Percentiles rank a stretch among this genome's conserved stretches.
Conservation (phyloP, 2,113 vertebrate genomes). For the Argyrosomus japonicus region DNA sequence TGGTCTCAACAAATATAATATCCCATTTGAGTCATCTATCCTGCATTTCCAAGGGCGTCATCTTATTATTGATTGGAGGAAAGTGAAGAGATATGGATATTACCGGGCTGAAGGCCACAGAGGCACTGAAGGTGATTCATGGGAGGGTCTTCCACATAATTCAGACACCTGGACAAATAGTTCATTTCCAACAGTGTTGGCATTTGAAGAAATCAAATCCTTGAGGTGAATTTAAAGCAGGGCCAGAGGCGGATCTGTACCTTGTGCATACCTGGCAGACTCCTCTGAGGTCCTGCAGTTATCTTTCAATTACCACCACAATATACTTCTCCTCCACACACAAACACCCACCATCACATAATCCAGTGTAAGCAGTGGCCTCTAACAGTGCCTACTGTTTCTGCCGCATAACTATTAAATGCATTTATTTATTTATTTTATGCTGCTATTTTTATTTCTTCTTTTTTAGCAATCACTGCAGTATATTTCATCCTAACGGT, state of each 20-base stretch:
- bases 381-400: constrained; percentile 26
- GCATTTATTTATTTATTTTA: not conserved
- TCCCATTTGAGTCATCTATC: constrained; percentile 71
- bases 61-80: constrained; percentile 81
- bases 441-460: not conserved
- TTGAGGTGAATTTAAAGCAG: constrained; percentile 78
- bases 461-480: constrained; percentile 34
- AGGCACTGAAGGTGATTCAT: constrained; percentile 78
- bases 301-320: constrained; percentile 74
- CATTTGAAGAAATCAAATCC: constrained; percentile 82
- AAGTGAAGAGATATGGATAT: constrained; percentile 83
- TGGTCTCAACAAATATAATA: constrained; percentile 71
- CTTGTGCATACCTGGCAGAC: constrained; percentile 49
- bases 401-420: constrained; percentile 25
- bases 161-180: constrained; percentile 76
- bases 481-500: constrained; percentile 49
- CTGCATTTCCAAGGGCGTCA: constrained; percentile 75
- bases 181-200: constrained; percentile 76
- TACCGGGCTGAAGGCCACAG: constrained; percentile 77
- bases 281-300: constrained; percentile 55
- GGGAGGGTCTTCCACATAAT: constrained; percentile 75
- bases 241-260: constrained; percentile 47
- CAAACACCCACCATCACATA: constrained; percentile 40
- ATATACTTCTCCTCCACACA: constrained; percentile 44
- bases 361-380: constrained; percentile 37